Conservation (phyloP, 2,888 invertebrate genomes). For the Tinea pellionella region DNA sequence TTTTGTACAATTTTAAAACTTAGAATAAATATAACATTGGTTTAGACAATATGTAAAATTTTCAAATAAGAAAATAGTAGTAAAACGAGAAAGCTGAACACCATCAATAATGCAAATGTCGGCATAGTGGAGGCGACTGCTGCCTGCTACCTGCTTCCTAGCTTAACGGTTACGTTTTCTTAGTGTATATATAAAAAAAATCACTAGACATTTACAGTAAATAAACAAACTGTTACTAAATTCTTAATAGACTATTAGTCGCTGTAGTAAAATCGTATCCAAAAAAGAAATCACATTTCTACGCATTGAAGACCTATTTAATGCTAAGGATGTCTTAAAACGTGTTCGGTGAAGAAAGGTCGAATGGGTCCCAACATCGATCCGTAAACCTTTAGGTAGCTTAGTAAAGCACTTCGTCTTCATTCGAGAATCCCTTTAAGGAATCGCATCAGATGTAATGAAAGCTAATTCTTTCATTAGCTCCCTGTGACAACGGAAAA, state of each 20-base stretch:
- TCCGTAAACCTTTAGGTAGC: conserved; percentile 26
- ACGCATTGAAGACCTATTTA: background rate
- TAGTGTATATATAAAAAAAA: too few species aligned
- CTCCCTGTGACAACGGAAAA: conserved; percentile 62
- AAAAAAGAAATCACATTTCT: background rate
- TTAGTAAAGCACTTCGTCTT: conserved; percentile 59
- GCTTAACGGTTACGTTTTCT: too few species aligned
- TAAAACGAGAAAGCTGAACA: too few species aligned
- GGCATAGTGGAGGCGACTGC: too few species aligned
- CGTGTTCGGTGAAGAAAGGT: conserved; percentile 8
- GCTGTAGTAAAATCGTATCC: too few species aligned
- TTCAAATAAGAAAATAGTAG: too few species aligned
- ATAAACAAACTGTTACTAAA: background rate
- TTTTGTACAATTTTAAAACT: too few species aligned
- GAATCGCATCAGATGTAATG: conserved; percentile 66
- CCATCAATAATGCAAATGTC: too few species aligned
- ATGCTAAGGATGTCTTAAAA: conserved; percentile 1
- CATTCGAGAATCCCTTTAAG: conserved; percentile 66
- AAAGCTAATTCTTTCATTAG: conserved; percentile 70
- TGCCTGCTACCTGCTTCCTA: too few species aligned
- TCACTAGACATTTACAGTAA: too few species aligned
- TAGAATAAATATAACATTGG: too few species aligned
- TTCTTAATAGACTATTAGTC: background rate
- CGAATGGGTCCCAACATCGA: background rate
- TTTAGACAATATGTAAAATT: too few species aligned